A percentile compares a stretch with the other conserved stretches of the same genome.
These are phyloP conservation scores for Lindbergichthys nudifrons DNA, from an alignment of 2,797 vertebrate genomes.

Conservation along the genomic window DNA sequence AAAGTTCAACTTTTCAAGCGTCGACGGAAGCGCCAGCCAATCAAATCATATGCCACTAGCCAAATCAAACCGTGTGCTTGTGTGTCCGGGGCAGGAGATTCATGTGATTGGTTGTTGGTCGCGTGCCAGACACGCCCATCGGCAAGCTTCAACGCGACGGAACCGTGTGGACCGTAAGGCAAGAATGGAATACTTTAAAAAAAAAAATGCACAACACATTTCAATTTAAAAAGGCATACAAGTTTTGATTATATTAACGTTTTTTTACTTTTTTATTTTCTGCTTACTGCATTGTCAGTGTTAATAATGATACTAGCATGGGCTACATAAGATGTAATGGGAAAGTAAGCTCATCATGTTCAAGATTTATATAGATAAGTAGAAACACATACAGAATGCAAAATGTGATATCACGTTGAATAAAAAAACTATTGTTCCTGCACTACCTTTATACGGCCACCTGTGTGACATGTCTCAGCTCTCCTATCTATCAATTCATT, in stretches of 20 bases:
- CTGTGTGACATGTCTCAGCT: constrained; percentile 30
- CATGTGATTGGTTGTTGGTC: too few relatives aligned
- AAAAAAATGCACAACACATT: too few relatives aligned
- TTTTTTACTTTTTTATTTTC: too few relatives aligned
- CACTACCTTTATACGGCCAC: constrained; percentile 26
- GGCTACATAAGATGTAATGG: neutral
- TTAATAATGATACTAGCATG: neutral
- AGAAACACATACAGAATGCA: neutral
- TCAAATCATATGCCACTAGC: too few relatives aligned
- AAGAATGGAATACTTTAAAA: too few relatives aligned
- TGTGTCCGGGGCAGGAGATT: too few relatives aligned
- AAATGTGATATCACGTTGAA: constrained; percentile 10
- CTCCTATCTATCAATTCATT: constrained; percentile 28
- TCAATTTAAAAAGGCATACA: neutral
- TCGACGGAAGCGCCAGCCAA: too few relatives aligned
- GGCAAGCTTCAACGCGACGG: too few relatives aligned
- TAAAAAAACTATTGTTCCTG: constrained; percentile 9
- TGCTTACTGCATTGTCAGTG: neutral
- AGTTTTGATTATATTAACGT: neutral
- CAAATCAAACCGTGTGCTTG: too few relatives aligned
- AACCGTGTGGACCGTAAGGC: neutral
- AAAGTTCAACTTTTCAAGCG: too few relatives aligned
- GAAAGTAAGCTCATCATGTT: neutral
- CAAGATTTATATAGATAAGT: neutral
- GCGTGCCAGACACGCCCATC: too few relatives aligned